Base-by-base conservation (phyloP, 2,797 vertebrate species). In the Podarcis lilfordi region DNA sequence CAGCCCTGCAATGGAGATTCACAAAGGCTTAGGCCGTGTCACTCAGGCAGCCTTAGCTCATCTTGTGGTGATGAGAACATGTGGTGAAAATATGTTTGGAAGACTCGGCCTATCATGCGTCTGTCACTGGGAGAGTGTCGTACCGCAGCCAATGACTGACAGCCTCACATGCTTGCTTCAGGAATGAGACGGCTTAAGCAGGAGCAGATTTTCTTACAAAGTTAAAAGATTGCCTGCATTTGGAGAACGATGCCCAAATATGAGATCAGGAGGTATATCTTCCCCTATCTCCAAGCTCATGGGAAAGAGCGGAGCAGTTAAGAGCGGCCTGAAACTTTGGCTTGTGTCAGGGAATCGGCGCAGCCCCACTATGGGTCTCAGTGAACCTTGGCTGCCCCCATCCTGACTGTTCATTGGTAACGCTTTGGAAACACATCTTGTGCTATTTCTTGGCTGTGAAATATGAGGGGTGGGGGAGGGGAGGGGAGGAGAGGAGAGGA, bases 331-430 rank as follows among this genome's bases (percentile, higher is more conserved):
- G 90, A 90, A 90, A 86, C 77, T 0, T 0, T 84, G 88, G 78
- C 83, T 93, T 95, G 92, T 91, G 94, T 92, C 91, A 91, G 91
- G 88, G 92, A 94, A 93, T 89, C 84, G 90, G 90, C 76, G 92
- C 84, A 92, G 92, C 93, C 85, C 92, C 89, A 0, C 92, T 93
- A 90, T 91, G 93, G 93, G 19, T 0, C 92, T 94, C 92, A 23
- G 81, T 96, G 96, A 95, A 96, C 96, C 91, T 96, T 97, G 97
- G 96, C 97, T 91, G 95, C 95, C 96, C 96, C 94, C 92, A 95
- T 92, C 92, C 92, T 96, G 95, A 96, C 95, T 80, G 91, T 90
- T 94, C 89, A 83, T 66, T 95, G 90, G 93, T 94, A 93, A 94
- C 93, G 90, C 92, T 93, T 95, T 95, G 94, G 95, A 96, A 96